These are phyloP conservation scores for Nebria salina DNA, from an alignment of 2,888 invertebrate species.

Conservation along the genomic window DNA sequence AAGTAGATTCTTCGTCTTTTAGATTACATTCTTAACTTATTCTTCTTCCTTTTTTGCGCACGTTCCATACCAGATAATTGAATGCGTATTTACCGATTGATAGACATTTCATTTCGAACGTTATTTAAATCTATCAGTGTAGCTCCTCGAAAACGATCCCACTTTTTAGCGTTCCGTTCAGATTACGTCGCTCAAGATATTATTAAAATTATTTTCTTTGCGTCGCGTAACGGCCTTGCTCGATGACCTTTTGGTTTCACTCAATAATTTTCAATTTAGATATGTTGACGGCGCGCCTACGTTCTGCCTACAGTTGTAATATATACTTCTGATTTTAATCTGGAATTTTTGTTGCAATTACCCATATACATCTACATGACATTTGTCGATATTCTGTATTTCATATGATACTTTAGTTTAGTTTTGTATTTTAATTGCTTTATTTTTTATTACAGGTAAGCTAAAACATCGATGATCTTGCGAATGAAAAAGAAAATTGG, in stretches of 20 bases:
- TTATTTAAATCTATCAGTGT: slow-evolving; percentile 38
- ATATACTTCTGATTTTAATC: not conserved
- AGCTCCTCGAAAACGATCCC: not conserved
- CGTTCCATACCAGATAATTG: slow-evolving; percentile 31
- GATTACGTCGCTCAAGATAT: not conserved
- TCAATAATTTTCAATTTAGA: not conserved
- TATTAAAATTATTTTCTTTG: slow-evolving; percentile 7
- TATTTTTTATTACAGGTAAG: slow-evolving; percentile 12
- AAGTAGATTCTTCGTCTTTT: slow-evolving; percentile 15
- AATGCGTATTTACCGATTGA: slow-evolving; percentile 44
- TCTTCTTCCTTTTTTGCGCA: slow-evolving; percentile 15
- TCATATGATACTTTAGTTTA: not conserved
- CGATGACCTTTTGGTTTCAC: slow-evolving; percentile 1
- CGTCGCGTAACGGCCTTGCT: not conserved
- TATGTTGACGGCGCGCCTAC: not conserved
- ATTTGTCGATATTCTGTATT: not conserved
- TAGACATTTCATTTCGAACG: slow-evolving; percentile 25
- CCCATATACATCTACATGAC: not conserved
- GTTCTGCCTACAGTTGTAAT: not conserved
- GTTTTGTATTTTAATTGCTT: not conserved
- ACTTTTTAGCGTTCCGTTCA: not conserved
- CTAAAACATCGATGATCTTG: not conserved
- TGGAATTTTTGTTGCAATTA: not conserved
- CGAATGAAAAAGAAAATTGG: not conserved
- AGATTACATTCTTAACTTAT: slow-evolving; percentile 8